Evolutionary conservation across 2,797 vertebrate genomes (phyloP).

Genomic region (Chelmon rostratus): DNA sequence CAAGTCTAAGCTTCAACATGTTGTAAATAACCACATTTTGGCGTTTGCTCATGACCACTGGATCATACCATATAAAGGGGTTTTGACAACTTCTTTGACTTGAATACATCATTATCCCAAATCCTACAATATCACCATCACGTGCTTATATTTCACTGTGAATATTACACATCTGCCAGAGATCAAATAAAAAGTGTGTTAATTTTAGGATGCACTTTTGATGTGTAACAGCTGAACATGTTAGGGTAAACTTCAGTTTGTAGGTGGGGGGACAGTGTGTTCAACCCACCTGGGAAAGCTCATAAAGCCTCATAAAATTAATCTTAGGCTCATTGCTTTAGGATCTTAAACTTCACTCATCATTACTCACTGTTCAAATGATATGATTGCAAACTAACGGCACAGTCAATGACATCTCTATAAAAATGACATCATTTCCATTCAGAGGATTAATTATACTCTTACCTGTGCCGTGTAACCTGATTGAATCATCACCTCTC

Average conservation of each 20-base stretch:
- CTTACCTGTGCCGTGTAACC: slow-evolving; percentile 14
- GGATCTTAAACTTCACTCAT: not conserved
- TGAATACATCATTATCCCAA: not conserved
- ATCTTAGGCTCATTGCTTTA: not conserved
- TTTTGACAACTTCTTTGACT: slow-evolving; percentile 14
- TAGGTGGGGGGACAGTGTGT: not conserved
- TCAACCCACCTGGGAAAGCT: not conserved
- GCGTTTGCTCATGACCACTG: not conserved
- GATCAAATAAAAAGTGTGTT: not conserved
- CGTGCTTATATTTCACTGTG: not conserved
- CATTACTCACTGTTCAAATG: not conserved
- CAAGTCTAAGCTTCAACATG: not conserved
- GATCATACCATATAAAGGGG: not conserved
- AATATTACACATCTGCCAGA: not conserved
- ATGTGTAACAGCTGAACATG: not conserved
- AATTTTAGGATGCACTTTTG: not conserved
- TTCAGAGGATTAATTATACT: slow-evolving; percentile 6
- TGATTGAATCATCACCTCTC: slow-evolving; percentile 38
- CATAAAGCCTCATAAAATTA: not conserved
- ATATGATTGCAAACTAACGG: not conserved
- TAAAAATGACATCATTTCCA: not conserved
- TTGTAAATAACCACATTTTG: slow-evolving; percentile 32
- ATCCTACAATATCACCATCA: not conserved
- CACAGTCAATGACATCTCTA: not conserved
- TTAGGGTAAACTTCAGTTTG: not conserved